Evolutionary conservation across 92 coral and sea anemone species (phyloP), one percentile per base, ranked within the genome.

Genomic region (Phenganax stokvisi): DNA sequence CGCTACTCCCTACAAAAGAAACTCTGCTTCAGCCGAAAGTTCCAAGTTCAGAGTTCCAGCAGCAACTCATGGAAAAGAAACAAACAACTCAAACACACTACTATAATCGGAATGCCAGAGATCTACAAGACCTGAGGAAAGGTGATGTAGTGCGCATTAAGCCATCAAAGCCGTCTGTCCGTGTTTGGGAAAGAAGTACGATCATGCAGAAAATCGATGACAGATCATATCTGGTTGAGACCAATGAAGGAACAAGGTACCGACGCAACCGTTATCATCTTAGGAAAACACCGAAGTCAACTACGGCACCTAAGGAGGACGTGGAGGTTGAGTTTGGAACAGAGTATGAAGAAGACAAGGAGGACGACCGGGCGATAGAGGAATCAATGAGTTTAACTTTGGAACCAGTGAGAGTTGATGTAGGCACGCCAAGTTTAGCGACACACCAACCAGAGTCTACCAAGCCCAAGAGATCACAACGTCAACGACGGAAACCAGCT

Each of bases 31-130:
- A 74, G 8, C 79, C 79, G 2, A 17, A 65, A 17, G 71, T 65
- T 11, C 71, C 15, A 9, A 17, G 31, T 17, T 9, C 25, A 17
- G 71, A 10, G 10, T 1, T 2, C 30, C n/a, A 65, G 71, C 2
- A 65, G 71, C 15, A 10, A 28, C 1, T 4, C 7, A 9, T 9
- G 27, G 31, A 15, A 10, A 11, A 44, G 15, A 65, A 17, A 65
- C 15, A 65, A 37, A 37, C 47, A 37, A 37, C 47, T 37, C n/a
- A 17, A 10, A 6, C 15, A 65, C 15, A 17, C 25, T 74, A 74
- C 79, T 74, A 29, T 25, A 47, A 74, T 47, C 79, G 79, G n/a
- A 47, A 47, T 47, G 57, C 79, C 44, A 74, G 54, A 74, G 79
- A 74, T 29, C 57, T 74, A 29, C 79, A 12, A 47, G 57, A 74